Conservation (phyloP, 30 jellyfish, hydroid and myxozoan species). For the Mastigias papua region DNA sequence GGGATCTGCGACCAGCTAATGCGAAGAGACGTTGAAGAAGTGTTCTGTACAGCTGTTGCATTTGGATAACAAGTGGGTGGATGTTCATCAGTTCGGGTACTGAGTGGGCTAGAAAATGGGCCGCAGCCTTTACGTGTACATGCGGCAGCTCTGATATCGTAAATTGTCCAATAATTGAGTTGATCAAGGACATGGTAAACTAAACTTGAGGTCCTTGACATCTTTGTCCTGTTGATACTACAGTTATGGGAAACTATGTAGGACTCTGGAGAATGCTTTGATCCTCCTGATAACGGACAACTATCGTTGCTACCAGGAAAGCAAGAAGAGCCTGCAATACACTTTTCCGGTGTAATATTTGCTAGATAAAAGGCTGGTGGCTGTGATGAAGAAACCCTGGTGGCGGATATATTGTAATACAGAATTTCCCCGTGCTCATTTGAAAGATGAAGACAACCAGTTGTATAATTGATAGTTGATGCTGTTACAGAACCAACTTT, state of each 20-base stretch:
- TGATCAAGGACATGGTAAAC: neutral
- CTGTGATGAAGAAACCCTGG: neutral
- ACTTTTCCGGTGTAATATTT: neutral
- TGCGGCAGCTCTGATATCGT: conserved; percentile 56
- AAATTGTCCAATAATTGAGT: conserved; percentile 45
- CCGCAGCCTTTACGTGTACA: conserved; percentile 78
- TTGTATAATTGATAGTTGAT: conserved; percentile 16
- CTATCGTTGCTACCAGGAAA: neutral
- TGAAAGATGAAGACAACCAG: conserved; percentile 24
- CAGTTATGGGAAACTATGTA: conserved; percentile 14
- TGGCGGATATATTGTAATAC: conserved; percentile 19
- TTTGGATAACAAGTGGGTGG: conserved; percentile 69
- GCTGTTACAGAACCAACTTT: neutral
- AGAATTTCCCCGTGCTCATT: conserved; percentile 40
- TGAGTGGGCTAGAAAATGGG: conserved; percentile 25
- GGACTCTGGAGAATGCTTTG: neutral
- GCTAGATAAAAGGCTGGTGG: conserved; percentile 3
- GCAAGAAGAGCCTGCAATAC: neutral
- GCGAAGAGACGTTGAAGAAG: conserved; percentile 29
- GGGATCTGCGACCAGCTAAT: conserved; percentile 34
- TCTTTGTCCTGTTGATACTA: neutral
- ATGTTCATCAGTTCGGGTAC: conserved; percentile 45
- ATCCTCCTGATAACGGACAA: neutral
- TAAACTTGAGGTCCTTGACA: conserved; percentile 23
- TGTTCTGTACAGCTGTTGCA: conserved; percentile 9